phyloP scores from a whole-genome alignment of 2,797 vertebrate species.

The Buceros bicornis region DNA sequence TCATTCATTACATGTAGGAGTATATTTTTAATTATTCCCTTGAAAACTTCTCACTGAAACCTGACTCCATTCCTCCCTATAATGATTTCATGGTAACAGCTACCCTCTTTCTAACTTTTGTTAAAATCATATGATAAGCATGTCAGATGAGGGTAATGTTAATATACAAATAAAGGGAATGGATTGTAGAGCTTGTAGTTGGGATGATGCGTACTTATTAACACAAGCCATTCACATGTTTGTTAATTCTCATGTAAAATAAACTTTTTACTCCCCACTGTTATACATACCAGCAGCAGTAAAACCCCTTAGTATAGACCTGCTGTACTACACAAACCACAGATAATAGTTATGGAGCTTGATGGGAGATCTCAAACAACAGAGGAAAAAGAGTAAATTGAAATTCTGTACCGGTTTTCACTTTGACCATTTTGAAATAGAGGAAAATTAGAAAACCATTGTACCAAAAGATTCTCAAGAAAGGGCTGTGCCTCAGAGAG shows the following conservation, averaged over 20 bases:
- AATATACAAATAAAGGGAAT: background rate
- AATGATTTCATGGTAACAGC: background rate
- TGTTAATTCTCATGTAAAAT: background rate
- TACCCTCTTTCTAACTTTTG: background rate
- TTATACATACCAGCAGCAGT: background rate
- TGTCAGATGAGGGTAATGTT: background rate
- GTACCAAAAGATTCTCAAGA: background rate
- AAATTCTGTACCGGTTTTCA: background rate
- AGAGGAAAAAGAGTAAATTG: background rate
- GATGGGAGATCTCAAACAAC: background rate
- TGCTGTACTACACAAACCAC: background rate
- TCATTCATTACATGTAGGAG: background rate
- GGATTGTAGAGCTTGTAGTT: background rate
- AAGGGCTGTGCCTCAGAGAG: background rate
- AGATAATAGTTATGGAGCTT: background rate
- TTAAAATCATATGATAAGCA: background rate
- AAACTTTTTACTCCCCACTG: background rate
- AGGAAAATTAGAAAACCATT: background rate
- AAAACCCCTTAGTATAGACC: background rate
- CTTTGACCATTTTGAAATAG: background rate
- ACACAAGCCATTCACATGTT: background rate
- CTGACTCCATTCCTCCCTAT: background rate
- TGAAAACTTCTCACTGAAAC: background rate
- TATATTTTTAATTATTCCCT: background rate
- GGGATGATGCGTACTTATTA: background rate